Evolutionary conservation across 2,888 invertebrate genomes (phyloP), one percentile per base, ranked within the genome.

Genomic region (Norana najaformis): DNA sequence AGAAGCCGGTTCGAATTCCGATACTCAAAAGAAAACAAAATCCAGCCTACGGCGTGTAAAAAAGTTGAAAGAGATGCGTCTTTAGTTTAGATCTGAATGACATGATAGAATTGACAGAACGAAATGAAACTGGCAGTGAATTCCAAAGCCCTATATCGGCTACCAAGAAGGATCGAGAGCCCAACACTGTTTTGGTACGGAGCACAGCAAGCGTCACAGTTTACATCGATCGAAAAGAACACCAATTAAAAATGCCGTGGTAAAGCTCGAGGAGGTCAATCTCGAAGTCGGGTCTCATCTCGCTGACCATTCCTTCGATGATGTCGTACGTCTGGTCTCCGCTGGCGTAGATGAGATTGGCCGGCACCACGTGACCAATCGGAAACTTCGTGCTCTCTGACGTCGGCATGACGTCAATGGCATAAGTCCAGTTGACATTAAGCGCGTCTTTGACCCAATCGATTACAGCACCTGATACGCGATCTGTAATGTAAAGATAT

Each of bases 391-490:
- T 37, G 39, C 39, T 41, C 36, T 39, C 47, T 34, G 35, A 39
- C 34, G 39, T 47, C 34, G 88, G 88, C 34, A 47, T 35, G 39
- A 88, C 39, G 47, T 88, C 88, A 39, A 88, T 88, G 41, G 88
- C 88, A 30, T 88, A 88, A 39, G 88, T 88, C 88, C 88, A 88
- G 88, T 88, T 88, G 88, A 88, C 39, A 30, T 88, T 88, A 6
- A 88, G 88, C n/a, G 37, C 37, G 34, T 88, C 88, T 36, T 88
- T 88, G 34, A 88, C 88, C 88, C 88, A 88, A 16, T 88, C 88
- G n/a, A 88, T 34, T 18, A 39, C 39, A 18, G 88, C 34, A 38
- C 88, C 88, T 34, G n/a, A 36, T 18, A 88, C 37, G 34, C 36
- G 88, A 18, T 88, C 88, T 88, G 47, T 34, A 36, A 85, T 36